Evolutionary conservation across 2,888 invertebrate species (phyloP), one percentile per base, ranked within the genome.

Genomic region (Melinopterus prodromus): DNA sequence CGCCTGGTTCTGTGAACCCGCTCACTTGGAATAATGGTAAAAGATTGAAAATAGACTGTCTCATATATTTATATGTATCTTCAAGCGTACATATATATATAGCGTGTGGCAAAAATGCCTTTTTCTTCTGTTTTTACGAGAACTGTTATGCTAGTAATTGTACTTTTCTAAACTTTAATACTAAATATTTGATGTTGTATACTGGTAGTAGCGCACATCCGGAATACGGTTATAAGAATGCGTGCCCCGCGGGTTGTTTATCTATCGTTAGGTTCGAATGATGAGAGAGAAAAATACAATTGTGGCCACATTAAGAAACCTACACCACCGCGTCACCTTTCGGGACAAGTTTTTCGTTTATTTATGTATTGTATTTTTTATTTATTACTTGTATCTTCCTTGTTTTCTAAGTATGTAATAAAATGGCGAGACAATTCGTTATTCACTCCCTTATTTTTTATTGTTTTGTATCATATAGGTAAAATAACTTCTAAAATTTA

Each of bases 1-100:
- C 53, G 86, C 85, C 87, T 84, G 88, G 88, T 88, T 88, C 88
- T 86, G 88, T 88, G 88, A 88, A 88, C 88, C 88, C 83, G 82
- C 74, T n/a, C 77, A 69, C 69, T 69, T 69, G 53, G 53, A 9
- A 53, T 53, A 53, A 53, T 53, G 53, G 53, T 53, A 53, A 53
- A 53, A 2, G 53, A 53, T 9, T 53, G 53, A 26, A 2, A 6
- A 53, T 53, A 12, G 53, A 53, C 53, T 53, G 53, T 53, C 12
- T 53, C 53, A 53, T 53, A 53, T 53, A 53, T 53, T 7, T 53
- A 53, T 53, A 53, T 53, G 53, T 53, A 53, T 53, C 53, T 53
- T 53, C 12, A 12, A 12, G 53, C 53, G 12, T 53, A 53, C 53
- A 53, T 53, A 53, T 53, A 53, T 12, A 12, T 53, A 53, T 53